phyloP scores from a whole-genome alignment of 2,113 vertebrate genomes.

The Taurulus bubalis region DNA sequence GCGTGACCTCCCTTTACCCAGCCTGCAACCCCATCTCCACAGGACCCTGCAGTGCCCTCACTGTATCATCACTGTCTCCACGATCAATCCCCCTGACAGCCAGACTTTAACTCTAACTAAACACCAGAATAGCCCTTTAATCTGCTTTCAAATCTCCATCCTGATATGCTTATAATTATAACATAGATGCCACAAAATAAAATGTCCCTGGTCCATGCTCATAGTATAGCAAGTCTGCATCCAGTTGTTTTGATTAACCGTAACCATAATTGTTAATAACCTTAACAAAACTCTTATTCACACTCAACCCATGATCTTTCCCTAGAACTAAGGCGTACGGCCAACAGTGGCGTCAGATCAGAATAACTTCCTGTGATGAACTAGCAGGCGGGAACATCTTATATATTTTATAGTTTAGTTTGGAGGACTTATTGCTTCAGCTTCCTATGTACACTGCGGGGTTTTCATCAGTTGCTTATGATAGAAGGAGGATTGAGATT shows the following conservation, averaged over 20 bases:
- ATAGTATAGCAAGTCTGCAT: not conserved
- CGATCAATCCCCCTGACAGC: slow-evolving; percentile 35
- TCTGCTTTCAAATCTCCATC: not conserved
- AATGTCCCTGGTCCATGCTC: not conserved
- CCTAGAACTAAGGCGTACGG: not conserved
- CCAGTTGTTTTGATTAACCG: not conserved
- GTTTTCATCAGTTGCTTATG: not conserved
- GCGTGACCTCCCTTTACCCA: slow-evolving; percentile 73
- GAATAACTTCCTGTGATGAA: not conserved
- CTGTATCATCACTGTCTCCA: slow-evolving; percentile 61
- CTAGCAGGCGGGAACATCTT: not conserved
- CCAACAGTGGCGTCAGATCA: not conserved
- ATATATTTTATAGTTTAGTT: not conserved
- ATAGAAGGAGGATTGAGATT: not conserved
- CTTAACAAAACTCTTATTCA: not conserved
- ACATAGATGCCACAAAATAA: not conserved
- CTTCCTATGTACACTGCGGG: not conserved
- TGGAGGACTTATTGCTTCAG: not conserved
- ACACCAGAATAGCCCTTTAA: slow-evolving; percentile 26
- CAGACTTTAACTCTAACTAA: slow-evolving; percentile 23
- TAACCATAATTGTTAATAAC: not conserved
- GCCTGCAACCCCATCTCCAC: slow-evolving; percentile 54
- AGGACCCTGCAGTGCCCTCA: slow-evolving; percentile 50
- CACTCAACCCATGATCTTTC: not conserved
- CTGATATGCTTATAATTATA: slow-evolving; percentile 2